These are phyloP conservation scores for Pachypeltis micranthus DNA, from an alignment of 1,140 invertebrate genomes.

Conservation along the genomic window DNA sequence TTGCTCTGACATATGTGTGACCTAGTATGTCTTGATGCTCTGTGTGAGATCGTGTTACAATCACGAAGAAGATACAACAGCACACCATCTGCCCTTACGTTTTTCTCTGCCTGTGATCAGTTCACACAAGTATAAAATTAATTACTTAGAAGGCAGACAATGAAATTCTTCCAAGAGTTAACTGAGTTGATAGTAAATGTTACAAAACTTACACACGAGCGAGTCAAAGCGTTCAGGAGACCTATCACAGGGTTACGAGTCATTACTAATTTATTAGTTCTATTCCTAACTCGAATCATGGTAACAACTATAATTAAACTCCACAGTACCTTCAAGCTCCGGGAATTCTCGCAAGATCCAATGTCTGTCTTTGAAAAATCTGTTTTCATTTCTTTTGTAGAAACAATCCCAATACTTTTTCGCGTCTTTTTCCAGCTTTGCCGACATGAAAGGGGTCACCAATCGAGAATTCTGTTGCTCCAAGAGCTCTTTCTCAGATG, in stretches of 20 bases:
- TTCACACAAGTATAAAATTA: too few relatives aligned
- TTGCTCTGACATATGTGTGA: too few relatives aligned
- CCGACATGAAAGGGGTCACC: conserved; percentile 63
- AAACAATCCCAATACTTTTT: conserved; percentile 95
- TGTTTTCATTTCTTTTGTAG: conserved; percentile 83
- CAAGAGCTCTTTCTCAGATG: conserved; percentile 47
- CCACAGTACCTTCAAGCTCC: conserved; percentile 50
- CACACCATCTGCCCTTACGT: too few relatives aligned
- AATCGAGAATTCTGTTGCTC: conserved; percentile 54
- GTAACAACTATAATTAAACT: too few relatives aligned
- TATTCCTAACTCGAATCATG: too few relatives aligned
- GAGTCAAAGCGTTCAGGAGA: background rate
- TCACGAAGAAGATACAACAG: too few relatives aligned
- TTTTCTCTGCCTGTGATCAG: too few relatives aligned
- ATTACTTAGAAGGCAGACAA: too few relatives aligned
- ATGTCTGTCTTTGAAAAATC: conserved; percentile 94
- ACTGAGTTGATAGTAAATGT: background rate
- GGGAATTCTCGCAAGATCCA: conserved; percentile 93
- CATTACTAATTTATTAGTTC: too few relatives aligned
- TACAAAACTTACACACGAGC: background rate
- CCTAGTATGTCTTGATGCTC: too few relatives aligned
- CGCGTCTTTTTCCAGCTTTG: conserved; percentile 72
- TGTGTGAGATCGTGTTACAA: too few relatives aligned
- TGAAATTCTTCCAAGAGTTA: too few relatives aligned
- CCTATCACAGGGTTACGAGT: background rate